Base-by-base conservation (phyloP, 2,888 invertebrate species). In the Archips crataeganus region DNA sequence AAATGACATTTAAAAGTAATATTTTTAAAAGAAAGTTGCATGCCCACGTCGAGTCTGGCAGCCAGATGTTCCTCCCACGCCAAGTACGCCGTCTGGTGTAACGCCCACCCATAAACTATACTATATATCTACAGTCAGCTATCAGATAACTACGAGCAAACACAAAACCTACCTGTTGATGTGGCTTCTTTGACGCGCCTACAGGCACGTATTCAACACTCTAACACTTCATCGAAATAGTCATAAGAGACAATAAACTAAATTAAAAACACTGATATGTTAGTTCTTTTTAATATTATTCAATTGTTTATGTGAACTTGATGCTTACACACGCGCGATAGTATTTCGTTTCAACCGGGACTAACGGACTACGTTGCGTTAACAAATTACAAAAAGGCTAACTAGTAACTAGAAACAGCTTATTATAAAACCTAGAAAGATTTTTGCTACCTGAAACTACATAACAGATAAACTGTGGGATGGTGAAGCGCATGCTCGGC, bases 101-200 rank as follows among this genome's bases (percentile, higher is more conserved):
- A 91, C 92, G 88, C 92, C 92, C 88, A 93, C 91, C 76, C 76
- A 45, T 81, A 81, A 81, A 57, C 57, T 57, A 57, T 32, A 32
- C 77, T 84, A 84, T 82, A 85, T 75, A 77, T 80, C 79, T 77
- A 79, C 77, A 74, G 80, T 80, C 62, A n/a, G 74, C 63, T 70
- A 66, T 36, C 79, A 81, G 76, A 80, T 81, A 78, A 81, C 77
- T 81, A 83, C 80, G 84, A 77, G 75, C 77, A 84, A 85, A 85
- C 80, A 85, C 80, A 79, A 77, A 76, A 86, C 90, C 79, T 90
- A 94, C 94, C 93, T 92, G 90, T 90, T 92, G 89, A 88, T 87
- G 76, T 79, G 78, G 78, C 80, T 81, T 80, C 82, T 85, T 82
- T 11, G 32, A 64, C 71, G 36, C 39, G 39, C 13, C 69, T 32